phyloP scores from a whole-genome alignment of 30 jellyfish, hydroid and myxozoan species.

The Hydra vulgaris region DNA sequence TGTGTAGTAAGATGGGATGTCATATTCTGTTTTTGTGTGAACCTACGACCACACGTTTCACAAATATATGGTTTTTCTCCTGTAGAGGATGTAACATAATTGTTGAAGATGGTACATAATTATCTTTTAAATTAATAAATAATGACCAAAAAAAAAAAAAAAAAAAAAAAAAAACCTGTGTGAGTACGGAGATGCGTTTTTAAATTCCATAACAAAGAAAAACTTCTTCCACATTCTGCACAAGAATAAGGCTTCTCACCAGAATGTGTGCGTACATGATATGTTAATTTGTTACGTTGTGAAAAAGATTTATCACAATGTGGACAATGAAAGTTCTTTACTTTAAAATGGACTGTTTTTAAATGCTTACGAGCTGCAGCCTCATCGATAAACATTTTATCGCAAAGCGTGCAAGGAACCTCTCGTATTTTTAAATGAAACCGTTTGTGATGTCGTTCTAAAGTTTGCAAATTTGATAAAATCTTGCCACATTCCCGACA shows the following conservation, averaged over 20 bases:
- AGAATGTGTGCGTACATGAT: constrained; percentile 96
- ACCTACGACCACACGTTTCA: constrained; percentile 93
- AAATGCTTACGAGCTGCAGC: constrained; percentile 98
- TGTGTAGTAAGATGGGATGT: constrained; percentile 98
- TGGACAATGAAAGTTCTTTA: constrained; percentile 97
- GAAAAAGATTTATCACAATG: constrained; percentile 98
- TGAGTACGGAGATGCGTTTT: constrained; percentile 96
- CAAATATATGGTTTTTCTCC: constrained; percentile 97
- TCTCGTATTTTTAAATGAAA: constrained; percentile 92
- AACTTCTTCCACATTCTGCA: constrained; percentile 96
- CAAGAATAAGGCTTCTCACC: constrained; percentile 98
- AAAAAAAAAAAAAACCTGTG: constrained; percentile 38
- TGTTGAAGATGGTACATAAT: too few relatives aligned
- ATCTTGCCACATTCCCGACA: constrained; percentile 98
- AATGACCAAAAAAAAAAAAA: too few relatives aligned
- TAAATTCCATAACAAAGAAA: constrained; percentile 92
- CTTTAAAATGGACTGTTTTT: constrained; percentile 96
- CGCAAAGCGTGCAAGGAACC: constrained; percentile 98
- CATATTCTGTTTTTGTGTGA: constrained; percentile 97
- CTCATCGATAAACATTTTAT: constrained; percentile 97
- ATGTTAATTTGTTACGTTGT: constrained; percentile 89
- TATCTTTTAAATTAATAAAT: too few relatives aligned
- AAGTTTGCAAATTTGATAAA: constrained; percentile 85
- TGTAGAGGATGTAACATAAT: not conserved
- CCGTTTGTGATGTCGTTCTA: constrained; percentile 96